Evolutionary conservation across 2,113 vertebrate species (phyloP).

Genomic region (Trichechus manatus): DNA sequence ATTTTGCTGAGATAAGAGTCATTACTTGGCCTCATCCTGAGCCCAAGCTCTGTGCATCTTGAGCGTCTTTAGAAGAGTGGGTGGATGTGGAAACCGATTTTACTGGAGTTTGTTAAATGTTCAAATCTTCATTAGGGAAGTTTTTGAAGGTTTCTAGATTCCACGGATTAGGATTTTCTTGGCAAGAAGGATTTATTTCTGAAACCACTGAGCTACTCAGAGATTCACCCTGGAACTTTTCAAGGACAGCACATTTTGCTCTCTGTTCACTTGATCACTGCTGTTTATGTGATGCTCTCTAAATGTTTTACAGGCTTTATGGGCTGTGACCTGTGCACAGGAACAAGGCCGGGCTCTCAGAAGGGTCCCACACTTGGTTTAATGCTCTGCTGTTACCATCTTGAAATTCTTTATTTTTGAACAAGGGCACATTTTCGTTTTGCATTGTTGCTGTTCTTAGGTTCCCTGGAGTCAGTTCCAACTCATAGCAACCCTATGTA

Average conservation of each 20-base stretch:
- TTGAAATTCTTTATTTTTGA: not conserved
- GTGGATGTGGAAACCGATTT: not conserved
- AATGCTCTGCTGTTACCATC: not conserved
- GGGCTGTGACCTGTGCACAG: fast-evolving
- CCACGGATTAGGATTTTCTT: not conserved
- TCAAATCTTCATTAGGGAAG: not conserved
- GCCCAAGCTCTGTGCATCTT: not conserved
- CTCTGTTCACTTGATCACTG: not conserved
- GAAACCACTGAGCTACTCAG: not conserved
- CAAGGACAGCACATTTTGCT: not conserved
- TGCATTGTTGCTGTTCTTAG: no score
- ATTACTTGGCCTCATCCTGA: not conserved
- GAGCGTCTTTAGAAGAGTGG: not conserved
- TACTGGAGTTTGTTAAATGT: not conserved
- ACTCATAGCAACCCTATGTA: no score
- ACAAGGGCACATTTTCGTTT: no score
- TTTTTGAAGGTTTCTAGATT: not conserved
- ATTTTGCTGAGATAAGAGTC: not conserved
- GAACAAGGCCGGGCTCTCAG: not conserved
- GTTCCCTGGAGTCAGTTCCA: no score
- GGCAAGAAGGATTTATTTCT: not conserved
- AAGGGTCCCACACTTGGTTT: not conserved
- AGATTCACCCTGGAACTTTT: not conserved
- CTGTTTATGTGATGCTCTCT: not conserved
- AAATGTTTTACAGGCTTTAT: not conserved